Base-by-base conservation (phyloP, 2,888 invertebrate species). In the Mylabris sibirica region DNA sequence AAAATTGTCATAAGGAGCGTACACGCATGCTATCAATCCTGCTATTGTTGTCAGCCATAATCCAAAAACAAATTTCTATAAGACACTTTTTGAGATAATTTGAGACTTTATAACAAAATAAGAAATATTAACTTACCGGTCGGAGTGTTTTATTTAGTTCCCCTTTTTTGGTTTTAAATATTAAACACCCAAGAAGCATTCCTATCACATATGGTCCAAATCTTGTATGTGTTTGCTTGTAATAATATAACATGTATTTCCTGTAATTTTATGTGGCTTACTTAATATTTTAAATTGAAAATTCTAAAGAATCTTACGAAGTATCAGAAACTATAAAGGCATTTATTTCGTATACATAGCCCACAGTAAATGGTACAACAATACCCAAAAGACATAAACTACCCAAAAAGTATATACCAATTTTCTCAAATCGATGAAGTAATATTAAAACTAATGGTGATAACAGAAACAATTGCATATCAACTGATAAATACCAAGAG, bases 401-500 rank as follows among this genome's bases (percentile, higher is more conserved):
- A 5, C 24, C 26, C 12, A 65, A 26, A 6, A 61, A 1, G 2
- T 3, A 9, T 8, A 66, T 4, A 0, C 22, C 53, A 12, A n/a
- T 3, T 38, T 66, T 68, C 2, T 12, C 35, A 11, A n/a, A 68
- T 57, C 22, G 17, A 3, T n/a, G 1, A 20, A 68, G 35, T 2
- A 65, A 65, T 17, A 68, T 12, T 12, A 68, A 34, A 62, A 68
- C 17, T 2, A 67, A 17, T 38, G 68, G 68, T 17, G 68, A 66
- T 17, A 66, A 59, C n/a, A 66, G 9, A 49, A 66, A 68, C n/a
- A 66, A 44, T 57, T 68, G 65, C 53, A 68, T 67, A 34, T 67
- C 59, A 6, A 38, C 35, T 30, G 63, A 65, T 30, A 67, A 38
- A 38, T 65, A 67, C 59, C 64, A 67, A 22, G 41, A 30, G 9